A percentile compares a stretch with the other conserved stretches of the same genome.
These are phyloP conservation scores for Orcinus orca DNA, from an alignment of 2,113 vertebrate genomes.

Conservation along the genomic window DNA sequence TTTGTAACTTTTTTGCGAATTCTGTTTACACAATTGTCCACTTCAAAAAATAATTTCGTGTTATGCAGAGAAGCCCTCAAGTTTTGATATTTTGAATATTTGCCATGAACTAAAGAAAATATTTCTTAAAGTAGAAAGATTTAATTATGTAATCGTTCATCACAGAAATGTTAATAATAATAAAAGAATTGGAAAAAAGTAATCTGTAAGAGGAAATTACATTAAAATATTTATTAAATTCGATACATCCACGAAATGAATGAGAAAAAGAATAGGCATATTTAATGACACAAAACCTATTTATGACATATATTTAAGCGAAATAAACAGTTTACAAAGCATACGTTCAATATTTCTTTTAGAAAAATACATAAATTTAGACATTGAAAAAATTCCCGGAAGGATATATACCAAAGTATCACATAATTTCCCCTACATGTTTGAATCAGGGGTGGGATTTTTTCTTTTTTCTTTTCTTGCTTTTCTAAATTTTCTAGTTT, in stretches of 20 bases:
- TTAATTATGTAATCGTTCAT: not conserved
- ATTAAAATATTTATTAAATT: not conserved
- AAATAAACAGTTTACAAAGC: not conserved
- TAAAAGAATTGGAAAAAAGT: not conserved
- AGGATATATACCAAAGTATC: not conserved
- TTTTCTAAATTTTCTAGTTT: not conserved
- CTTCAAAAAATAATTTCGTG: not conserved
- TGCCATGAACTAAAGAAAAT: not conserved
- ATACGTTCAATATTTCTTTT: not conserved
- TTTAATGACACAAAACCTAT: not conserved
- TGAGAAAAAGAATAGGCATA: not conserved
- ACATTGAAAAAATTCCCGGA: not conserved
- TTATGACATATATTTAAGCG: not conserved
- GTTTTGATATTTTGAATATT: not conserved
- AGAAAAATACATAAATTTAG: not conserved
- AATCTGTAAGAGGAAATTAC: not conserved
- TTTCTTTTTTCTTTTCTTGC: not conserved
- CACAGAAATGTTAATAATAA: not conserved
- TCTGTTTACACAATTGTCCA: not conserved
- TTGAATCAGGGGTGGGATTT: not conserved
- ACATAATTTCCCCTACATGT: not conserved
- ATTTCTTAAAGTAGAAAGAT: not conserved
- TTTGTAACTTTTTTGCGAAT: not conserved
- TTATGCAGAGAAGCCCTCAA: not conserved
- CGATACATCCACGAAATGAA: not conserved